Base-by-base conservation (phyloP, 2,797 vertebrate species). In the Acipenser ruthenus region DNA sequence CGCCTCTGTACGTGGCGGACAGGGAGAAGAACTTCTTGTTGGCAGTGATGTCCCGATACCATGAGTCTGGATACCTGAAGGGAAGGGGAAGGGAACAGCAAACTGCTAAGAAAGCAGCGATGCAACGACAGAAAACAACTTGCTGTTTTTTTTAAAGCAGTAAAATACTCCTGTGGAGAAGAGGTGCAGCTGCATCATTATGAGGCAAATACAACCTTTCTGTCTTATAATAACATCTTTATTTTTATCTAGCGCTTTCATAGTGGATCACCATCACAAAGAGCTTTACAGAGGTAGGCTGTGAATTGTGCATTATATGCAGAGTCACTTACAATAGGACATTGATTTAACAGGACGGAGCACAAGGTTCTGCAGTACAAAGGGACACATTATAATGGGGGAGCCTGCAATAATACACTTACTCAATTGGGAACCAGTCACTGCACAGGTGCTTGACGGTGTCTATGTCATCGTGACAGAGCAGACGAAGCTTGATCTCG, bases 21-120 rank as follows among this genome's bases (percentile, higher is more conserved):
- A 99, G 91, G 73, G 96, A 99, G 82, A 99, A 99, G 84, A 99
- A 99, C 84, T 97, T 98, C 88, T 96, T 97, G 92, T 97, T 99
- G 80, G 97, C 97, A 65, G 97, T 99, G 86, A 99, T 99, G 73
- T 99, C 97, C 84, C 93, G 94, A 89, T 99, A 99, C 97, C 97
- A 99, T 86, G 97, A 99, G 91, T 99, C 96, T 82, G 97, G 97
- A 84, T 99, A 99, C 87, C 97, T 99, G 82, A 66, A 71, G 71
- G n/a, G 58, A 3, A 58, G 47, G 66, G 48, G 4, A 37, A 37
- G 37, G 37, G 37, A 9, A 8, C 10, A 23, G 50, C 8, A 4
- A 7, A 13, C 37, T 0, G 6, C 6, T 7, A 37, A 10, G 66
- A 55, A n/a, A 7, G 18, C 9, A 37, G 13, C 55, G 6, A 58